phyloP scores from a whole-genome alignment of 1,140 invertebrate species.

The Heliconius eleuchia region DNA sequence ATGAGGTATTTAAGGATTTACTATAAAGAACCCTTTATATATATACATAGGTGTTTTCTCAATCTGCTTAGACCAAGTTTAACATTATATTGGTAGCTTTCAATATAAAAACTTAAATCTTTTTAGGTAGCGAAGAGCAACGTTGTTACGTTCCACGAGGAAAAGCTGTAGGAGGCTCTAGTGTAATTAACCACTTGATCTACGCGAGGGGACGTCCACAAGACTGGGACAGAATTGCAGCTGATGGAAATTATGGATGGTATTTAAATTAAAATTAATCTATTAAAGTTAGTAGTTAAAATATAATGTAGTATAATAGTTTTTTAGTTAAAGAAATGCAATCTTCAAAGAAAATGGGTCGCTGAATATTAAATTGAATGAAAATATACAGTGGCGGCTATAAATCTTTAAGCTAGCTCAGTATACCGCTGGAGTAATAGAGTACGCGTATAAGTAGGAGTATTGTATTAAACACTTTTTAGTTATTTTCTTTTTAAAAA shows the following conservation, averaged over 20 bases:
- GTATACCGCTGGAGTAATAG: not conserved
- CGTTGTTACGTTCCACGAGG: constrained; percentile 79
- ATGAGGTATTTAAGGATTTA: no score
- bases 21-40: no score
- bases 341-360: not conserved
- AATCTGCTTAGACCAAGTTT: no score
- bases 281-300: no score
- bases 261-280: constrained; percentile 21
- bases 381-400: not conserved
- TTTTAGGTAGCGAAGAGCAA: constrained; percentile 66
- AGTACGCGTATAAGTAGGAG: not conserved
- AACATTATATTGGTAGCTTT: no score
- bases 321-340: not conserved
- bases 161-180: constrained; percentile 81
- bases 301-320: no score
- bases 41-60: no score
- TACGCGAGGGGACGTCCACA: constrained; percentile 79
- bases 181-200: constrained; percentile 80
- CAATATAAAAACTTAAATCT: not conserved
- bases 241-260: constrained; percentile 75
- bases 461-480: not conserved
- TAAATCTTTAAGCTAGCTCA: constrained; percentile 5
- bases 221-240: constrained; percentile 81
- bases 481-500: constrained; percentile 25
- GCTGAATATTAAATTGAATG: not conserved